Evolutionary conservation across 1,140 invertebrate genomes (phyloP), one percentile per base, ranked within the genome.

Genomic region (Chymomyza costata): DNA sequence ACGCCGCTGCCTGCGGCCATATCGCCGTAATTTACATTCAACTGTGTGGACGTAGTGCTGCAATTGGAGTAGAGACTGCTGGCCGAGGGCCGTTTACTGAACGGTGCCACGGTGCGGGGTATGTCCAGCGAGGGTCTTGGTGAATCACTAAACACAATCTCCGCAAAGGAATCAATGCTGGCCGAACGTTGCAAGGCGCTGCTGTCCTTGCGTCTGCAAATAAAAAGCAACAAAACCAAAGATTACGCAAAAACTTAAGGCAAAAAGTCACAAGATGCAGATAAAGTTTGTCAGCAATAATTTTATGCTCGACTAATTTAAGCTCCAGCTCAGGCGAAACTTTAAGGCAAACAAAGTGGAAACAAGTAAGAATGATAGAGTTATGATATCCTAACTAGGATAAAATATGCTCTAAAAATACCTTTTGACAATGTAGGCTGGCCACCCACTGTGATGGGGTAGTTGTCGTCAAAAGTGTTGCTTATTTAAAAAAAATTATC

Each of bases 151-250:
- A 88, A 89, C 16, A 91, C 89, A 6, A 90, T 88, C 66, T 92
- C 91, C 16, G 91, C 91, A 87, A 92, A 88, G 0, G 90, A 90
- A 86, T 94, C 93, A 71, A 94, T 94, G 81, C 93, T 94, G 39
- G 92, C 91, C 35, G 93, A 94, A 2, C 93, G 88, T n/a, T 92
- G 91, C 1, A 93, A 86, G 5, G 87, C 87, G 66, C 84, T 70
- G 83, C 66, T 70, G 34, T 89, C 88, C 66, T 89, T 89, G 28
- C 89, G 86, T 47, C 89, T 90, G 84, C n/a, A 86, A 85, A 41
- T 39, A 10, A 15, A 56, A 44, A 30, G 41, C 31, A 37, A 28
- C 31, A 3, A 54, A 34, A 45, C 18, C 21, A 54, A 44, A 40
- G 40, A 30, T 30, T 45, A 49, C 51, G 43, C 28, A n/a, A n/a